A percentile compares a stretch with the other conserved stretches of the same genome.
Evolutionary conservation across 2,888 invertebrate species (phyloP).

Genomic region (Tachystola acroxantha): DNA sequence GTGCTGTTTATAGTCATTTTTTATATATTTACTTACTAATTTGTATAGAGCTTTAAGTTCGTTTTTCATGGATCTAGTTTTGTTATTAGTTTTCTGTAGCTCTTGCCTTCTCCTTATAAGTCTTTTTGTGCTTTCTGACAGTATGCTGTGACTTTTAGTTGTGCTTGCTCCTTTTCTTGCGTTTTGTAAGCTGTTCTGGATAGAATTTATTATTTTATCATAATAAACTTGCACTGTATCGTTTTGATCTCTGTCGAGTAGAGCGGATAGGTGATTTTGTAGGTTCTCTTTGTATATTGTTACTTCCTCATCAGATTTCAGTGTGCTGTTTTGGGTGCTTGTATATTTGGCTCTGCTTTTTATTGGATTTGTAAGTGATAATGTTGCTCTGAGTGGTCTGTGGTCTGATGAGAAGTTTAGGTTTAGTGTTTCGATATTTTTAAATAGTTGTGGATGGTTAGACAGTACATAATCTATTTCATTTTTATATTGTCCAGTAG

Average conservation of each 20-base stretch:
- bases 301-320: too few relatives aligned
- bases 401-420: background rate
- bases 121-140: slow-evolving; percentile 11
- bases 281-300: too few relatives aligned
- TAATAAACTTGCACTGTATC: slow-evolving; percentile 13
- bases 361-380: too few relatives aligned
- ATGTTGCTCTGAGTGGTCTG: too few relatives aligned
- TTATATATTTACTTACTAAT: too few relatives aligned
- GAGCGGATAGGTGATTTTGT: too few relatives aligned
- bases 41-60: slow-evolving; percentile 14
- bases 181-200: slow-evolving; percentile 8
- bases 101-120: slow-evolving; percentile 13
- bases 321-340: too few relatives aligned
- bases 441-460: slow-evolving; percentile 5
- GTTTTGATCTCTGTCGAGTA: background rate
- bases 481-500: slow-evolving; percentile 15
- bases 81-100: slow-evolving; percentile 11
- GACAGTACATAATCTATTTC: slow-evolving; percentile 18
- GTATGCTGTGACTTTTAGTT: slow-evolving; percentile 4
- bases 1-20: slow-evolving; percentile 11
- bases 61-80: slow-evolving; percentile 15
- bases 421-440: background rate
- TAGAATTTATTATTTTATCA: slow-evolving; percentile 12
- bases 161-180: background rate
- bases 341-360: too few relatives aligned